Evolutionary conservation across 1,140 invertebrate genomes (phyloP).

Genomic region (Pristionchus pacificus): DNA sequence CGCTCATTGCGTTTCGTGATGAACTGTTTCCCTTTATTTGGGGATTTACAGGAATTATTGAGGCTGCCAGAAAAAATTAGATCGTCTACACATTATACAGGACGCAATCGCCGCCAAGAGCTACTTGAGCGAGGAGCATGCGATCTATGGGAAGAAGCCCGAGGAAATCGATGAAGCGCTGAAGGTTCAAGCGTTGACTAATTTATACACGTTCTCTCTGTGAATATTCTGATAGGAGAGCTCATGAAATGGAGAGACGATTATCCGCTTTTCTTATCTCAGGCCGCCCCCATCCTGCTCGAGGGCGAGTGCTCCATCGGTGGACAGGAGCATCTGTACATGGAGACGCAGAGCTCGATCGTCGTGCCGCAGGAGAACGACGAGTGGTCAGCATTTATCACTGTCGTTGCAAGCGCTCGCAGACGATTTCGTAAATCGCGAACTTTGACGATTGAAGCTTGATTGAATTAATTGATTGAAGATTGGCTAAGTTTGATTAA

Average conservation of each 20-base stretch:
- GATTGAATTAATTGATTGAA: not conserved
- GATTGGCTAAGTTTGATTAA: not conserved
- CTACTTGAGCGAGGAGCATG: not conserved
- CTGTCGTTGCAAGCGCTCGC: not conserved
- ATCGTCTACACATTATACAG: not conserved
- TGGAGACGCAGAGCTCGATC: constrained; percentile 33
- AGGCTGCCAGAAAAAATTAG: too few relatives aligned
- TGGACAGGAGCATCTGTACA: constrained; percentile 37
- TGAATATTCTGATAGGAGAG: too few relatives aligned
- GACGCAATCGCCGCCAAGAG: not conserved
- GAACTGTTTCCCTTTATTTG: too few relatives aligned
- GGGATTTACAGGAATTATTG: too few relatives aligned
- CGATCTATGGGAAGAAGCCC: not conserved
- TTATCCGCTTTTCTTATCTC: too few relatives aligned
- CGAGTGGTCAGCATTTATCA: constrained; percentile 19
- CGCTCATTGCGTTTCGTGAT: too few relatives aligned
- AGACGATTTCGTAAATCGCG: not conserved
- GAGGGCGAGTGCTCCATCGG: constrained; percentile 5
- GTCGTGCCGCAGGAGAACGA: constrained; percentile 30
- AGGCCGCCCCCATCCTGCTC: not conserved
- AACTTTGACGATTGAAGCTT: not conserved
- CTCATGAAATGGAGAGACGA: too few relatives aligned
- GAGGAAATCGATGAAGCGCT: not conserved
- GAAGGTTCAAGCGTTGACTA: too few relatives aligned
- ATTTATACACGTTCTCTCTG: too few relatives aligned